Conservation (phyloP, 2,113 vertebrate species). For the Gymnocephalus cernua region DNA sequence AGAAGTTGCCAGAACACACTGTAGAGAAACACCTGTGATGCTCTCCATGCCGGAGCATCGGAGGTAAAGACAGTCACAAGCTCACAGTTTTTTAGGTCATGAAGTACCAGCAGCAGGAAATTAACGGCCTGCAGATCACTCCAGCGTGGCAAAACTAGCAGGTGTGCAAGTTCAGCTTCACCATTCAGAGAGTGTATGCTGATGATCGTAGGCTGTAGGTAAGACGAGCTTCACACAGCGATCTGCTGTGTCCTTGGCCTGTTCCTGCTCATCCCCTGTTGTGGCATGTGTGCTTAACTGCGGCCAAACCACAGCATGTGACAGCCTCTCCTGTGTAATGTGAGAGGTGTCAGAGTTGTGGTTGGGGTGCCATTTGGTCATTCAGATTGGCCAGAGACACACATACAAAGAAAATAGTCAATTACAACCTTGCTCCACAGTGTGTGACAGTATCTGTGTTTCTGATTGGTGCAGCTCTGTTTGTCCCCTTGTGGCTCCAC, state of each 20-base stretch:
- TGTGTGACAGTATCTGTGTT: not conserved
- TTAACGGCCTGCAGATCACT: slow-evolving; percentile 29
- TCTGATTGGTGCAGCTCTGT: slow-evolving; percentile 26
- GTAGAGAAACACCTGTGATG: slow-evolving; percentile 56
- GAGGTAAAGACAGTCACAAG: slow-evolving; percentile 22
- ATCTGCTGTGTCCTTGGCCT: slow-evolving; percentile 70
- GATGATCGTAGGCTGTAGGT: slow-evolving; percentile 50
- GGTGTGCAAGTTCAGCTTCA: slow-evolving; percentile 28
- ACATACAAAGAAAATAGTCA: slow-evolving; percentile 19
- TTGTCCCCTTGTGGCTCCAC: not conserved
- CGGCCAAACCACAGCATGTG: slow-evolving; percentile 73
- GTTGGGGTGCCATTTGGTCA: slow-evolving; percentile 26
- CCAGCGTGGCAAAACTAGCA: slow-evolving; percentile 32
- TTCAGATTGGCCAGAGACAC: slow-evolving; percentile 36
- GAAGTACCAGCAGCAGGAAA: slow-evolving; percentile 28
- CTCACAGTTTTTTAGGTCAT: slow-evolving; percentile 12
- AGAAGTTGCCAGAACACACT: slow-evolving; percentile 59
- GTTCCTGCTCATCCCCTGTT: slow-evolving; percentile 57
- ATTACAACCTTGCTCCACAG: not conserved
- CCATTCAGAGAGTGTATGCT: slow-evolving; percentile 10
- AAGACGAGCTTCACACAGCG: slow-evolving; percentile 58
- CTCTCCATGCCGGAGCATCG: slow-evolving; percentile 44
- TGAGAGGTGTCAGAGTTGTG: slow-evolving; percentile 58
- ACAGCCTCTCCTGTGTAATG: slow-evolving; percentile 68
- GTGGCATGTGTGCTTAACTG: slow-evolving; percentile 57